Conservation (phyloP, 2,888 invertebrate genomes). For the Proisotoma minuta region DNA sequence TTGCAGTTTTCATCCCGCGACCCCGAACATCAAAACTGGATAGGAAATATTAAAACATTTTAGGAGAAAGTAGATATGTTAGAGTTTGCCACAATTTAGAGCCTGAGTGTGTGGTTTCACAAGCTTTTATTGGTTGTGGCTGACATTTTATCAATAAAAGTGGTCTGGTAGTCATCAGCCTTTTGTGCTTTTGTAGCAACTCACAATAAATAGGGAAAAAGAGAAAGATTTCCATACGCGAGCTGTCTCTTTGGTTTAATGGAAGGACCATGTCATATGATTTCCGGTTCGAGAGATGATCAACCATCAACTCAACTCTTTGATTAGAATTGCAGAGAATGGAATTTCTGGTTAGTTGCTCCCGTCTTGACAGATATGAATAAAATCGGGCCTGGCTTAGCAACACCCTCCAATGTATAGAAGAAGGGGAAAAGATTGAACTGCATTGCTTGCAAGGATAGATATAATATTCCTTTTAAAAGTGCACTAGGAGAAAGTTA, state of each 20-base stretch:
- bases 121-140: slow-evolving; percentile 15
- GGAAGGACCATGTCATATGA: slow-evolving; percentile 46
- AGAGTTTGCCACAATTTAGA: neutral
- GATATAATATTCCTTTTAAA: too few species aligned
- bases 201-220: neutral
- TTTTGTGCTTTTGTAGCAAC: too few species aligned
- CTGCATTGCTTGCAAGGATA: too few species aligned
- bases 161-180: neutral
- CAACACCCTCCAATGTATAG: too few species aligned
- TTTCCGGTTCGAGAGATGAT: slow-evolving; percentile 17
- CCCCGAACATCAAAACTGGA: slow-evolving; percentile 61
- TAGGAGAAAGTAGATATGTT: neutral
- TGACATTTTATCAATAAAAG: slow-evolving; percentile 25
- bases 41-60: slow-evolving; percentile 30
- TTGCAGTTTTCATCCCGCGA: slow-evolving; percentile 57
- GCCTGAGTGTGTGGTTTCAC: slow-evolving; percentile 7
- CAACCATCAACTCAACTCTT: neutral
- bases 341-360: slow-evolving; percentile 3
- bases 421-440: too few species aligned
- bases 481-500: too few species aligned
- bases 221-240: slow-evolving; percentile 23
- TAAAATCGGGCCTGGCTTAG: too few species aligned
- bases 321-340: neutral
- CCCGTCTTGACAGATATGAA: too few species aligned
- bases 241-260: slow-evolving; percentile 42